Conservation (phyloP, 2,113 vertebrate species). For the Ceyx melanurus region DNA sequence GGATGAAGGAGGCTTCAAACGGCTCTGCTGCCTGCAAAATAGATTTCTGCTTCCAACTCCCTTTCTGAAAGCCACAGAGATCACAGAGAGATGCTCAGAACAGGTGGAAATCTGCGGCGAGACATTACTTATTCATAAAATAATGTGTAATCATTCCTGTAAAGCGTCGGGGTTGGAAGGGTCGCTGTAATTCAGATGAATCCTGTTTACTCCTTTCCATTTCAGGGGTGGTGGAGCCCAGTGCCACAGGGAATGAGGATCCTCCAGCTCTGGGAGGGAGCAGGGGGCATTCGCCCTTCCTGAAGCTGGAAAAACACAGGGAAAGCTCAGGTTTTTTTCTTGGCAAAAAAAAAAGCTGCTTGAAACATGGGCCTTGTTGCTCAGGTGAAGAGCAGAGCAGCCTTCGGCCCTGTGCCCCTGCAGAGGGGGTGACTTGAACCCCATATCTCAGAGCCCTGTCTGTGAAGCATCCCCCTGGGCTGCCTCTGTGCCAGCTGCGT, state of each 20-base stretch:
- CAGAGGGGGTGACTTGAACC: background rate
- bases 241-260: rapidly evolving
- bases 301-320: background rate
- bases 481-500: rapidly evolving
- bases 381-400: background rate
- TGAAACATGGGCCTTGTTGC: rapidly evolving
- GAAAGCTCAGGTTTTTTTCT: background rate
- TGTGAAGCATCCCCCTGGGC: rapidly evolving
- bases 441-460: background rate
- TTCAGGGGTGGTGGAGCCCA: rapidly evolving
- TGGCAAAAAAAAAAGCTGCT: background rate
- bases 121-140: background rate
- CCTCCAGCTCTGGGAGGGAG: background rate
- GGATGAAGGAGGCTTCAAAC: conserved; percentile 42
- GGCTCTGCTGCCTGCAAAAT: conserved; percentile 16
- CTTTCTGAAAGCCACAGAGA: conserved; percentile 9
- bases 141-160: background rate
- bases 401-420: rapidly evolving
- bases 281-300: background rate
- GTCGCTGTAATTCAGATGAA: background rate
- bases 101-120: background rate
- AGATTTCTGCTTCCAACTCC: background rate
- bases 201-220: background rate
- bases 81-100: background rate
- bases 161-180: background rate